Evolutionary conservation across 2,888 invertebrate genomes (phyloP), one percentile per base, ranked within the genome.

Genomic region (Hyalella azteca): DNA sequence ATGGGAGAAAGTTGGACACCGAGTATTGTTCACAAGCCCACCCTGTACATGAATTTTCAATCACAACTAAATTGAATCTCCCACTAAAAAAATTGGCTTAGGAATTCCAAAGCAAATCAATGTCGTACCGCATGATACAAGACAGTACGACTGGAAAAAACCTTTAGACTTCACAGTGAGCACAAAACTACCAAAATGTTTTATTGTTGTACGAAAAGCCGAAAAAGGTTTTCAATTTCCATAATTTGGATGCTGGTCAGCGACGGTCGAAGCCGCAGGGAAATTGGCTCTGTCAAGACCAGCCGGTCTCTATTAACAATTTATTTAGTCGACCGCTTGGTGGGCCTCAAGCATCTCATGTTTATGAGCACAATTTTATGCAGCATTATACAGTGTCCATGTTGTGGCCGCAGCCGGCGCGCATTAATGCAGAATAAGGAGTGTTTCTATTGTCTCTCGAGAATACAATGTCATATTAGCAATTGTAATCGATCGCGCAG

Each of bases 381-480:
- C 66, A 66, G 66, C 66, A 66, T 66, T 66, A 66, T 66, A 66
- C 32, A 66, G 66, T n/a, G 36, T 36, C 39, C 66, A 36, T 66
- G 66, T 36, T 66, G 66, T 66, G n/a, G n/a, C 66, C 66, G 32
- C 66, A 22, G 36, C 66, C n/a, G 66, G 66, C 32, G 15, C n/a
- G 54, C 26, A 66, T 66, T 66, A 66, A 66, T 66, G 66, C 66
- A 19, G 66, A 36, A 66, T 66, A 66, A 66, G 66, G 66, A 66
- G 66, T 66, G 66, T 66, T 66, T 36, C 66, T 36, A 66, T 66
- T 66, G 66, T 66, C 66, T 66, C 39, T 36, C 36, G 36, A 36
- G 66, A 66, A 66, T 66, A 66, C 66, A 66, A 66, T 66, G 66
- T 66, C 66, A 36, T 29, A 66, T 66, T 66, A 66, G 66, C 66